A percentile compares a stretch with the other conserved stretches of the same genome.
These are phyloP conservation scores for Drosophila nigricruria DNA, from an alignment of 2,888 invertebrate species.

Conservation along the genomic window DNA sequence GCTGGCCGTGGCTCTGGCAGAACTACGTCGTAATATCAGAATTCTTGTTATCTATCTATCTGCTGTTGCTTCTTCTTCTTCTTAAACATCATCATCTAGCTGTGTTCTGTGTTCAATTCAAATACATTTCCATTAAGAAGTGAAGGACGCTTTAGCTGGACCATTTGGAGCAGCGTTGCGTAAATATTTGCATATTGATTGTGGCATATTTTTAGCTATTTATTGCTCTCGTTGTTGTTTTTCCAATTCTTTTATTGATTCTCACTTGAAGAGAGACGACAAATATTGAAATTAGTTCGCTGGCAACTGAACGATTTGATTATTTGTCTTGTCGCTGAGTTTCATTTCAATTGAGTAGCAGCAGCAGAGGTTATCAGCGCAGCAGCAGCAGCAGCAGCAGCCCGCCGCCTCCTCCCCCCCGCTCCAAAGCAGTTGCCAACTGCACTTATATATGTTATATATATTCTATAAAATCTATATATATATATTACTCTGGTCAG, in stretches of 20 bases:
- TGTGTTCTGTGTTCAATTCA: constrained; percentile 36
- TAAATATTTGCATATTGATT: constrained; percentile 75
- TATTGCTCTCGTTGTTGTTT: constrained; percentile 20
- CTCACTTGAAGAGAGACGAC: constrained; percentile 43
- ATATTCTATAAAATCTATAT: not conserved
- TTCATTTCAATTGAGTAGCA: constrained; percentile 47
- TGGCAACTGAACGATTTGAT: constrained; percentile 48
- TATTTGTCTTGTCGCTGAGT: constrained; percentile 45
- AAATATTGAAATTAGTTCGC: constrained; percentile 64
- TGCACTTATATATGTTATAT: constrained; percentile 25
- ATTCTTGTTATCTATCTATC: constrained; percentile 21
- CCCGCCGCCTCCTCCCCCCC: not conserved
- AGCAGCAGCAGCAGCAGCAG: not conserved
- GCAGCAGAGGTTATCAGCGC: constrained; percentile 53
- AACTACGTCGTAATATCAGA: constrained; percentile 50
- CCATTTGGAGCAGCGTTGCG: constrained; percentile 38
- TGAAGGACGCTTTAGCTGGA: constrained; percentile 59
- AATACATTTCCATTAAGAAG: constrained; percentile 61
- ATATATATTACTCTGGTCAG: constrained; percentile 3
- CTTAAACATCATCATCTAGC: constrained; percentile 33
- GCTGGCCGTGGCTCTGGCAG: not conserved
- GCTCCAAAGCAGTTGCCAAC: constrained; percentile 38
- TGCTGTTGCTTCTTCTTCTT: constrained; percentile 6
- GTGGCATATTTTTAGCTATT: constrained; percentile 60
- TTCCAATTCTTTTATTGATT: constrained; percentile 65